A percentile compares a stretch with the other conserved stretches of the same genome.
Conservation (phyloP, 2,888 invertebrate species). For the Acanthococcus lagerstroemiae region DNA sequence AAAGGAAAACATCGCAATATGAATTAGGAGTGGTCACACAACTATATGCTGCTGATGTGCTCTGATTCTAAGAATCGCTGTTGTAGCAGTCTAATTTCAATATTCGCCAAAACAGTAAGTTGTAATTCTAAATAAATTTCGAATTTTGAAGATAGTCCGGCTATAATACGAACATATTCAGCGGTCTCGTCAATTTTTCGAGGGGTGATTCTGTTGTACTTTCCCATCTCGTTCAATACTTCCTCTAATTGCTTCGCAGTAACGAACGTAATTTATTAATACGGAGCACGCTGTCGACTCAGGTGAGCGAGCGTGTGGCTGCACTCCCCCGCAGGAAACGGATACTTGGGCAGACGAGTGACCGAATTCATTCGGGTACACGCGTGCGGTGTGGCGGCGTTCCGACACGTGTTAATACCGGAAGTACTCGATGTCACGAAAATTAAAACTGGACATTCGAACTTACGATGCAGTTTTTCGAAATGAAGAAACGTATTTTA, state of each 20-base stretch:
- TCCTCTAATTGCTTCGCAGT: conserved; percentile 9
- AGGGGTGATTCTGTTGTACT: too few relatives aligned
- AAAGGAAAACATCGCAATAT: too few relatives aligned
- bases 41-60: too few relatives aligned
- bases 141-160: too few relatives aligned
- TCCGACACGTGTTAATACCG: conserved; percentile 21
- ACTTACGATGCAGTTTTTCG: neutral
- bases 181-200: too few relatives aligned
- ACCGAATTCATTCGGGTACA: conserved; percentile 11
- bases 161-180: too few relatives aligned
- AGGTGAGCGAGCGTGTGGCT: neutral
- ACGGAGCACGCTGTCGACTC: neutral
- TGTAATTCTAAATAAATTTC: too few relatives aligned
- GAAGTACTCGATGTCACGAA: conserved; percentile 29
- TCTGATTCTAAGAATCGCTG: too few relatives aligned
- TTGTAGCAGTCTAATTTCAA: too few relatives aligned
- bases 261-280: conserved; percentile 17
- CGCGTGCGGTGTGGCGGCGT: neutral
- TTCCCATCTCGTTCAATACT: neutral
- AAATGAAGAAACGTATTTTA: neutral
- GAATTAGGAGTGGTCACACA: too few relatives aligned
- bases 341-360: conserved; percentile 19
- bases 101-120: too few relatives aligned
- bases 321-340: conserved; percentile 13
- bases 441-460: conserved; percentile 2